Conservation (phyloP, 35 echinoderm and acorn worm species). For the Holothuria glaberrima region DNA sequence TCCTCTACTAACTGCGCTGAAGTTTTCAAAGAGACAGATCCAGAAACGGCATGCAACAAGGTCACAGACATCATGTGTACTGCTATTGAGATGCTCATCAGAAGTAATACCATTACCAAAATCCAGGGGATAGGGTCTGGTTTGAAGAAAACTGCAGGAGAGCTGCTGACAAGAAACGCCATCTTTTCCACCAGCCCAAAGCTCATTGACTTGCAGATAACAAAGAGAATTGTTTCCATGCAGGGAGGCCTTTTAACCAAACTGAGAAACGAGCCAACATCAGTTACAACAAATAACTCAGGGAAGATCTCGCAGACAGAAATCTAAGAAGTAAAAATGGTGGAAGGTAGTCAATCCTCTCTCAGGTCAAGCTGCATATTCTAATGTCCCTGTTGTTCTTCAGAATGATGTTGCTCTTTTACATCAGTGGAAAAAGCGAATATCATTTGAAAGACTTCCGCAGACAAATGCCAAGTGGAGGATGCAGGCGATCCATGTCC, state of each 20-base stretch:
- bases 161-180: constrained; percentile 5
- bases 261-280: constrained; percentile 47
- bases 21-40: neutral
- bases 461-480: constrained; percentile 37
- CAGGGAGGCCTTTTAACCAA: constrained; percentile 16
- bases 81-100: constrained; percentile 24
- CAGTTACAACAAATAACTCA: constrained; percentile 18
- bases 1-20: too few relatives aligned
- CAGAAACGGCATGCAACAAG: neutral
- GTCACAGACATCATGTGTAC: constrained; percentile 28
- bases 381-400: constrained; percentile 16
- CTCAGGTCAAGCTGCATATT: neutral
- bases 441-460: constrained; percentile 27
- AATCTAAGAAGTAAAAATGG: constrained; percentile 46
- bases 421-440: constrained; percentile 40
- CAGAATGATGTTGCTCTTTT: neutral
- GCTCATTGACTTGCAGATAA: neutral
- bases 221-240: constrained; percentile 20
- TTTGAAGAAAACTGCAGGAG: constrained; percentile 14
- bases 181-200: neutral
- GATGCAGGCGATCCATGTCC: constrained; percentile 22
- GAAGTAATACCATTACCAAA: constrained; percentile 15
- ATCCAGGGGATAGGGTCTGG: neutral
- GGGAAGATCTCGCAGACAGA: constrained; percentile 20
- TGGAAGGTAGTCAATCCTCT: constrained; percentile 47